Conservation (phyloP, 2,113 vertebrate species). For the Pogona vitticeps region DNA sequence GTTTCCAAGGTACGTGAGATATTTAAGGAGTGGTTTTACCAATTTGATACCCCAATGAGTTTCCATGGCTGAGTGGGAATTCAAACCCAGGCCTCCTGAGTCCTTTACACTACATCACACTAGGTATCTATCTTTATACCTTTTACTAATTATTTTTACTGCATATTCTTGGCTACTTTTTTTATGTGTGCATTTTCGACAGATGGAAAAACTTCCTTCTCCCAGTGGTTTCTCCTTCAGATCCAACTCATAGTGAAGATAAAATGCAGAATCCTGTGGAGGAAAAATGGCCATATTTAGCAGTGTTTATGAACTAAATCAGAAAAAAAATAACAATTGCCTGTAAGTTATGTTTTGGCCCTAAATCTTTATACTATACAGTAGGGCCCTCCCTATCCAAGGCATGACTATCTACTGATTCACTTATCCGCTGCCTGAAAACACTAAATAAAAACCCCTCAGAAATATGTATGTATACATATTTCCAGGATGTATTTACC, state of each 20-base stretch:
- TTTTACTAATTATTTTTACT: constrained; percentile 98
- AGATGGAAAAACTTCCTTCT: constrained; percentile 98
- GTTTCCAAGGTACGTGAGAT: no score
- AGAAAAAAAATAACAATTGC: constrained; percentile 55
- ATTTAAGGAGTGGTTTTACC: no score
- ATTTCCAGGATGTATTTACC: no score
- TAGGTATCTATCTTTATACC: constrained; percentile 77
- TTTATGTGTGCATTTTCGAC: constrained; percentile 93
- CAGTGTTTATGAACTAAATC: constrained; percentile 55
- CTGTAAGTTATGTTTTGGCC: constrained; percentile 50
- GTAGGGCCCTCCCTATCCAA: no score
- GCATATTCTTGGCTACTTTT: constrained; percentile 92
- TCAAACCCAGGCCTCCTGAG: no score
- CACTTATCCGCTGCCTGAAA: no score
- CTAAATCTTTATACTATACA: no score
- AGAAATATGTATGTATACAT: no score
- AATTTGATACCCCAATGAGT: no score
- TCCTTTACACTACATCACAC: constrained; percentile 19
- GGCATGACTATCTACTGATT: no score
- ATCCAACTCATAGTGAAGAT: constrained; percentile 93
- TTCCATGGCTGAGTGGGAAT: no score
- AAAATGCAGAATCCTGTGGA: constrained; percentile 95
- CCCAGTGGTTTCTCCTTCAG: constrained; percentile 91
- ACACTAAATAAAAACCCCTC: no score
- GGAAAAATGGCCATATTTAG: constrained; percentile 70